Base-by-base conservation (phyloP, 2,113 vertebrate genomes). In the Pipra filicauda region DNA sequence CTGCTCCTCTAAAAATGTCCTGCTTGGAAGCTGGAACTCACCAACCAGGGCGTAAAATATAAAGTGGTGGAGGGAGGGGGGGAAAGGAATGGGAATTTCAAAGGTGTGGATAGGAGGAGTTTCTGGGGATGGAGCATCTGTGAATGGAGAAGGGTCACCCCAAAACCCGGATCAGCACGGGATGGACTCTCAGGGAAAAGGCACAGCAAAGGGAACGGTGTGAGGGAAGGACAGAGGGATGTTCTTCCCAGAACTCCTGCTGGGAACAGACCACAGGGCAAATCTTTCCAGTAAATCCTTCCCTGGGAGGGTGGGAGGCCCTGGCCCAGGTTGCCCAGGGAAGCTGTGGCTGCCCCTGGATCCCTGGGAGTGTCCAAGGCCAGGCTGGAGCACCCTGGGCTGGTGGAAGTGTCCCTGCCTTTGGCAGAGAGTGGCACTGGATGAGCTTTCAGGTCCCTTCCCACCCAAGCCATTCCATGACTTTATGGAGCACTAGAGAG, bases 61-160 rank as follows among this genome's bases (percentile, higher is more conserved):
- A 4, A 3, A 21, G n/a, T 17, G 0, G 0, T 43, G 35, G 7
- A 46, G 44, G 19, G 28, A 3, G 1, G 8, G 1, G 1, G 5
- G 2, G 4, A 10, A 52, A 58, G 39, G 4, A 70, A 28, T 2
- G 6, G 20, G 51, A 69, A 10, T 17, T 44, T 3, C 2, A 28
- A 28, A 78, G 76, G 9, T 2, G 11, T 3, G 11, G 18, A 21
- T 16, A 39, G 43, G 7, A 30, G 33, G 21, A 24, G 2, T 66
- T 88, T 71, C 37, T 54, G 46, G 54, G 82, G 59, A 73, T 3
- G 30, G 23, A 18, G 8, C 2, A 1, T 39, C 46, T 67, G 1
- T 35, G 41, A 16, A 1, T 5, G 23, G 67, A 15, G 39, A 28
- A 3, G 16, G 22, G 24, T 43, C 11, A 21, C 20, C 30, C 65